Evolutionary conservation across 2,113 vertebrate species (phyloP).

Genomic region (Perognathus longimembris): DNA sequence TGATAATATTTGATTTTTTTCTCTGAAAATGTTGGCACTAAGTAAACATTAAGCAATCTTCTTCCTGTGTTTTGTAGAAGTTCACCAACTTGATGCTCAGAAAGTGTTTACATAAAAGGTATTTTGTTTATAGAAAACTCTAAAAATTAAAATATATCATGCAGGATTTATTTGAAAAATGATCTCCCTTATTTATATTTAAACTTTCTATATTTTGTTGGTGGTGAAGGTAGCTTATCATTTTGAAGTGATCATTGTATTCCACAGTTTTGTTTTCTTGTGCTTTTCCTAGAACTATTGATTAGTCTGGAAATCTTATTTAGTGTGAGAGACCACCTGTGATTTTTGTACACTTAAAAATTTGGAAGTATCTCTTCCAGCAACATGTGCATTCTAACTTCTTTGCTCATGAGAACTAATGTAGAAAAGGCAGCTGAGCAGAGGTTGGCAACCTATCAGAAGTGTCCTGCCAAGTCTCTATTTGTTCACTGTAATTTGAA

Average conservation of each 20-base stretch:
- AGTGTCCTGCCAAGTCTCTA: constrained; percentile 55
- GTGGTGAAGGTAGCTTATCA: constrained; percentile 48
- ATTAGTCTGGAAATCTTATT: constrained; percentile 70
- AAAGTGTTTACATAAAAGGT: not conserved
- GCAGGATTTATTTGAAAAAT: constrained; percentile 34
- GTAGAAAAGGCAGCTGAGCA: constrained; percentile 66
- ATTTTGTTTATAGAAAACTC: constrained; percentile 26
- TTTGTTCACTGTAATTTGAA: constrained; percentile 65
- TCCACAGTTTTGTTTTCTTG: constrained; percentile 56
- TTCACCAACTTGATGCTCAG: not conserved
- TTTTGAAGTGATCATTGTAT: constrained; percentile 16
- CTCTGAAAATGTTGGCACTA: not conserved
- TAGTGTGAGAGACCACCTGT: constrained; percentile 62
- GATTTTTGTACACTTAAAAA: constrained; percentile 62
- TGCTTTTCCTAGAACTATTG: constrained; percentile 55
- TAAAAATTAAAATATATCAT: constrained; percentile 52
- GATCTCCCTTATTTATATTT: constrained; percentile 51
- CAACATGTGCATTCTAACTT: constrained; percentile 51
- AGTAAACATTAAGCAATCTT: not conserved
- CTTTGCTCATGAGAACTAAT: constrained; percentile 56
- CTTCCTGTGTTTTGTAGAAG: constrained; percentile 38
- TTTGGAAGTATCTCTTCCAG: constrained; percentile 39
- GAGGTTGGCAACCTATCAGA: constrained; percentile 68
- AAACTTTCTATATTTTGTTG: constrained; percentile 6
- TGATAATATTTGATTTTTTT: constrained; percentile 6